Evolutionary conservation across 1,140 invertebrate genomes (phyloP).

Genomic region (Drosophila tani): DNA sequence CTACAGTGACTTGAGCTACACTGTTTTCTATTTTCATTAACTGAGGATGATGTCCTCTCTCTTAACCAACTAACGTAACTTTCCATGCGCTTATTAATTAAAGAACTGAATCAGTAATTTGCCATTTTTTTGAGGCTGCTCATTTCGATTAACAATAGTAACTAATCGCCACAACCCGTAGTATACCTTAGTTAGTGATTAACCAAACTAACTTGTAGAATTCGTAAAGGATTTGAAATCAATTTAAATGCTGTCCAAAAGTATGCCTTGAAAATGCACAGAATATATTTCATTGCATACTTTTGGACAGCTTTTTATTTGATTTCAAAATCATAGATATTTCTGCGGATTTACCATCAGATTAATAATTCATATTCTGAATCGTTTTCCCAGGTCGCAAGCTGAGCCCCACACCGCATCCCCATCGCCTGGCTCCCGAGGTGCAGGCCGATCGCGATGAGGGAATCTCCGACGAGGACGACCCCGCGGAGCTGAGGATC

Average conservation of each 20-base stretch:
- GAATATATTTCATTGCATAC: not conserved
- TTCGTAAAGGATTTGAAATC: not conserved
- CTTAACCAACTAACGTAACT: conserved; percentile 56
- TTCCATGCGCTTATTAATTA: conserved; percentile 63
- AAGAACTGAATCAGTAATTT: conserved; percentile 42
- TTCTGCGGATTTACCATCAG: not conserved
- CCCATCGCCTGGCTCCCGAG: conserved; percentile 88
- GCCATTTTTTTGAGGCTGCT: conserved; percentile 84
- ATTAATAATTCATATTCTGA: not conserved
- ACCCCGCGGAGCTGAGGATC: conserved; percentile 90
- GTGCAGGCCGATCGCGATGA: conserved; percentile 89
- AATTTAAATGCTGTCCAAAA: not conserved
- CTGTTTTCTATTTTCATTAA: not conserved
- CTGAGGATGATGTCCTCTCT: not conserved
- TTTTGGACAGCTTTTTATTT: not conserved
- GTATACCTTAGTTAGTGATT: not conserved
- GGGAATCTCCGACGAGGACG: conserved; percentile 91
- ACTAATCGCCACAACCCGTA: conserved; percentile 28
- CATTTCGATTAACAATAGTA: conserved; percentile 50
- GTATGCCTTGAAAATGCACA: not conserved
- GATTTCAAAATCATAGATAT: not conserved
- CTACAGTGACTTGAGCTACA: conserved; percentile 7
- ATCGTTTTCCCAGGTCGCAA: conserved; percentile 86
- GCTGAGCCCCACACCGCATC: conserved; percentile 88
- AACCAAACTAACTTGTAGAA: not conserved